Evolutionary conservation across 1,140 invertebrate genomes (phyloP), one percentile per base, ranked within the genome.

Genomic region (Sipha flava): DNA sequence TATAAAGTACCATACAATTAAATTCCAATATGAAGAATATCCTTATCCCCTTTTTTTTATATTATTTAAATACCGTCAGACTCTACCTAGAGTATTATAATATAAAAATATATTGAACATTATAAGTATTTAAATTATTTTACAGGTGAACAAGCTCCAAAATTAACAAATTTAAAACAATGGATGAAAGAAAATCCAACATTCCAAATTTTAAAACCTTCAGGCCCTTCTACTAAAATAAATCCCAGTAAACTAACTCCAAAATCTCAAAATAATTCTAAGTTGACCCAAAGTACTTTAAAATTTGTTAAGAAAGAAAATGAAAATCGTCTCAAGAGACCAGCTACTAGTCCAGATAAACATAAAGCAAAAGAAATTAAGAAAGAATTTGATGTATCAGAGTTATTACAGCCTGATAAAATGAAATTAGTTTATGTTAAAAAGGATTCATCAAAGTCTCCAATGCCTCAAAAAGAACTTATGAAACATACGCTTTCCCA

Each of bases 161-260:
- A 90, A 21, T 88, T 90, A 26, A 88, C 89, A 31, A 92, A 92
- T 85, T 86, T 97, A 10, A 91, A 92, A 83, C 87, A 89, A 12
- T 97, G 94, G 94, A 86, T 98, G 9, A 90, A 92, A 84, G 90
- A 92, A 80, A 91, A 97, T 89, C 94, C 94, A 18, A 92, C 91
- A 0, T 97, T 90, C 86, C 92, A 95, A 82, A 81, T 82, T 31
- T 79, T 82, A 34, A 80, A 79, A 64, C 82, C 82, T 12, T 79
- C 70, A 43, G 81, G 34, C 16, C 81, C 7, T n/a, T n/a, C n/a
- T 64, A 75, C 31, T 80, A 81, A 79, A 81, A 5, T 1, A 18
- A 47, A 12, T 1, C 14, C 26, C 10, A 79, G 26, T 37, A 80
- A 75, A 62, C 21, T 14, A 64, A 23, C 54, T 45, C 2, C 16